Evolutionary conservation across 2,113 vertebrate species (phyloP).

Genomic region (Hippocampus comes): DNA sequence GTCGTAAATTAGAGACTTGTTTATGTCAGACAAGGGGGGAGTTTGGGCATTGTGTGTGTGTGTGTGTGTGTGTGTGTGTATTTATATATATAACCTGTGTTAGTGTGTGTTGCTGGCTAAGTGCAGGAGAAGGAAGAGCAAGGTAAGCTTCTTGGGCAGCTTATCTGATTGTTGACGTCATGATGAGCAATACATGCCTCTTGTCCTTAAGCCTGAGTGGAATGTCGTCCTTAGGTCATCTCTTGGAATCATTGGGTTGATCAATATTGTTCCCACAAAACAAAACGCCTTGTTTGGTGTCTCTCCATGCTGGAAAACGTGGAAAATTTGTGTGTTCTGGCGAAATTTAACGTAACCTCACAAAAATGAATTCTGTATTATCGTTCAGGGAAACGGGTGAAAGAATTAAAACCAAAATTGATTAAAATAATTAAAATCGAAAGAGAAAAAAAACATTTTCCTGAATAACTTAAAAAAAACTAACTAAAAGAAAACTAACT

Average conservation of each 20-base stretch:
- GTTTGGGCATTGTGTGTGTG: slow-evolving; percentile 21
- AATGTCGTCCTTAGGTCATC: slow-evolving; percentile 22
- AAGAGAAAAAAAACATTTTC: no score
- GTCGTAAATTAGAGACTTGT: slow-evolving; percentile 73
- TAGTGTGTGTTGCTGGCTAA: slow-evolving; percentile 35
- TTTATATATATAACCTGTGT: neutral
- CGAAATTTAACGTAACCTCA: no score
- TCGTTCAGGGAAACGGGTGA: no score
- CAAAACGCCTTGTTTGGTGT: no score
- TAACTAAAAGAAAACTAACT: no score
- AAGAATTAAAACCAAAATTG: no score
- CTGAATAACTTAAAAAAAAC: no score
- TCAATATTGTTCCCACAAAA: neutral
- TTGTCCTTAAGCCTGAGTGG: slow-evolving; percentile 38
- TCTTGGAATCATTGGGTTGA: neutral
- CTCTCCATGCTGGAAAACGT: no score
- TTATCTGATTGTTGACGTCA: slow-evolving; percentile 64
- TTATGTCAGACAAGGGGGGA: slow-evolving; percentile 58
- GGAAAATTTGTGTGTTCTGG: no score
- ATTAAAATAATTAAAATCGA: no score
- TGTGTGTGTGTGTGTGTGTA: slow-evolving; percentile 38
- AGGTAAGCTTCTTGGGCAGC: slow-evolving; percentile 54
- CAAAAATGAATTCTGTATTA: no score
- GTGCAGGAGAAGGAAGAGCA: slow-evolving; percentile 48
- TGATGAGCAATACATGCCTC: slow-evolving; percentile 40